Percentiles rank a stretch among this genome's conserved stretches.
Conservation (phyloP, 2,888 invertebrate genomes). For the Parochlus steinenii region DNA sequence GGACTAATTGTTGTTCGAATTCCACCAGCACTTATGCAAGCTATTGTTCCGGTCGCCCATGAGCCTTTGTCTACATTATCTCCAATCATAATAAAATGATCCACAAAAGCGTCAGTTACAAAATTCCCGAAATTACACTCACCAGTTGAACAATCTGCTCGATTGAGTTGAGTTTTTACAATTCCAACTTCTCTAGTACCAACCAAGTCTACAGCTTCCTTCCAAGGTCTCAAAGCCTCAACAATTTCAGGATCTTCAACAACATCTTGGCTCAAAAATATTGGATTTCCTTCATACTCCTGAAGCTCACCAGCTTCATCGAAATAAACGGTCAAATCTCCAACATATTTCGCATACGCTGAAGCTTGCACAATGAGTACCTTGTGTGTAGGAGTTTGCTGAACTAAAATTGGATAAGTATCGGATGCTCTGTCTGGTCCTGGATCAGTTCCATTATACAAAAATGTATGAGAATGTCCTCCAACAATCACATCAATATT, state of each 20-base stretch:
- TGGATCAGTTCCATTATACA: conserved; percentile 42
- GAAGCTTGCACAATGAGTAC: conserved; percentile 52
- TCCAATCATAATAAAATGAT: conserved; percentile 32
- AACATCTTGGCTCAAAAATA: conserved; percentile 44
- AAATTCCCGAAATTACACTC: conserved; percentile 65
- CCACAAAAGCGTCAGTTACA: conserved; percentile 51
- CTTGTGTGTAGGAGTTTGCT: conserved; percentile 29
- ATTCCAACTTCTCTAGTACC: conserved; percentile 39
- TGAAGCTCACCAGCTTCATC: conserved; percentile 46
- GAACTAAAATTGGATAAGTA: conserved; percentile 54
- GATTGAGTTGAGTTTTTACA: conserved; percentile 38
- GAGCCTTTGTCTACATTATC: conserved; percentile 16
- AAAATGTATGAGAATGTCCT: conserved; percentile 64
- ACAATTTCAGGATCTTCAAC: conserved; percentile 40
- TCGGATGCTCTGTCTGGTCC: conserved; percentile 40
- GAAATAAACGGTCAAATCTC: conserved; percentile 54
- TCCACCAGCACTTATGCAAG: conserved; percentile 49
- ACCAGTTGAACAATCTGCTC: conserved; percentile 33
- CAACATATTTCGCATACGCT: conserved; percentile 59
- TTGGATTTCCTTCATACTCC: conserved; percentile 54
- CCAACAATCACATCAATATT: conserved; percentile 73
- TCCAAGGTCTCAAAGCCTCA: conserved; percentile 40
- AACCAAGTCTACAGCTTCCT: conserved; percentile 35
- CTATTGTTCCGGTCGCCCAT: conserved; percentile 53
- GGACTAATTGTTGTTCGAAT: conserved; percentile 50